Conservation (phyloP, 2,113 vertebrate genomes). For the Muntiacus muntjak region DNA sequence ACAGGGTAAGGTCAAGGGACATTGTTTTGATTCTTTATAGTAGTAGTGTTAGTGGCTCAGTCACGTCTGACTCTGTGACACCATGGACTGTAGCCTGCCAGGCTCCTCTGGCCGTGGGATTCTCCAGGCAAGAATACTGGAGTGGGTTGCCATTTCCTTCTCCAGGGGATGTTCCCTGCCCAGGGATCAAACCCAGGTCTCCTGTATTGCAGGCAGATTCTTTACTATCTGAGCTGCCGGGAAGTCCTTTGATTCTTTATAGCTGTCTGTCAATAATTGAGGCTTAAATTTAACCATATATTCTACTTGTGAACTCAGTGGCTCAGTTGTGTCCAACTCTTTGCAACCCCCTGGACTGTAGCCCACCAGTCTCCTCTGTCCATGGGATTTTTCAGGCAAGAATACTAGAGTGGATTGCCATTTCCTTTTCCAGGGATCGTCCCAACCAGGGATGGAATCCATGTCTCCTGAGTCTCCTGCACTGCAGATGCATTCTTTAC, state of each 20-base stretch:
- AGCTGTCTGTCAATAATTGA: background rate
- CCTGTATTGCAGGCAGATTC: background rate
- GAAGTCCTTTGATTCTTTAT: background rate
- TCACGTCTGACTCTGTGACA: background rate
- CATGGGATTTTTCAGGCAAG: background rate
- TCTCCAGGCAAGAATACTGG: background rate
- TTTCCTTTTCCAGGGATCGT: background rate
- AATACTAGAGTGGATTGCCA: background rate
- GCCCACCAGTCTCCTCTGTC: background rate
- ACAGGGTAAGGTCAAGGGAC: background rate
- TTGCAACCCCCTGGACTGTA: background rate
- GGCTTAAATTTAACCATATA: background rate
- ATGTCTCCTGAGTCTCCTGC: background rate
- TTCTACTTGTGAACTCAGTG: background rate
- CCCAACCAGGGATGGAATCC: background rate
- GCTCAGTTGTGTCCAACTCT: background rate
- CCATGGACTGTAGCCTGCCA: background rate
- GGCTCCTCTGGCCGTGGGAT: background rate
- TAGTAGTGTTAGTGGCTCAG: background rate
- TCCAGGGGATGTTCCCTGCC: background rate
- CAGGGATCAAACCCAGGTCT: background rate
- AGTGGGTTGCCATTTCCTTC: background rate
- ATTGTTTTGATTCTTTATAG: background rate
- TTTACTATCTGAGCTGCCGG: background rate
- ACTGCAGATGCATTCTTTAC: background rate